These are phyloP conservation scores for Dryas iulia DNA, from an alignment of 1,140 invertebrate genomes.

Conservation along the genomic window DNA sequence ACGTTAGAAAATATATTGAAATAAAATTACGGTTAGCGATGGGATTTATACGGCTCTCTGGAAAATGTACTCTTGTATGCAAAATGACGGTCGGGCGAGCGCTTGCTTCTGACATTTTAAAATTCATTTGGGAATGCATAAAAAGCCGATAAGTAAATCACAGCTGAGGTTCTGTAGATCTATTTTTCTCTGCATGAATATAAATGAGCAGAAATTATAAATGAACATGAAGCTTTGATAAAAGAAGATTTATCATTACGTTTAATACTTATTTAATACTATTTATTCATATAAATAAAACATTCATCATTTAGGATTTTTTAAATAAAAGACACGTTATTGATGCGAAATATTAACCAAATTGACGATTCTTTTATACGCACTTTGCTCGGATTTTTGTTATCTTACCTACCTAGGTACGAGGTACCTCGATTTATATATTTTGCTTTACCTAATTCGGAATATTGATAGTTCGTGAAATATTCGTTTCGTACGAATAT, in stretches of 20 bases:
- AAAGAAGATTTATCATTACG: constrained; percentile 3
- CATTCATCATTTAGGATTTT: too few species aligned
- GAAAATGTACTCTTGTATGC: constrained; percentile 9
- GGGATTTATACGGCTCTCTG: constrained; percentile 4
- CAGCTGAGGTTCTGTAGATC: neutral
- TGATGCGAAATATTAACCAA: too few species aligned
- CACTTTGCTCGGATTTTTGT: too few species aligned
- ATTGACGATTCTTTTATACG: too few species aligned
- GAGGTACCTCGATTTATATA: too few species aligned
- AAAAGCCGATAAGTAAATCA: constrained; percentile 7
- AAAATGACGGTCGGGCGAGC: constrained; percentile 8
- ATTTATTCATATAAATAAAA: neutral
- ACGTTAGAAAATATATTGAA: constrained; percentile 3
- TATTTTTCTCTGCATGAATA: constrained; percentile 6
- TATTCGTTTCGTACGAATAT: too few species aligned
- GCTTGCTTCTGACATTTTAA: constrained; percentile 12
- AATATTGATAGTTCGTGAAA: too few species aligned
- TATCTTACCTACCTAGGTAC: too few species aligned
- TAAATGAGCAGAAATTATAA: constrained; percentile 1
- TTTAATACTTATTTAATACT: neutral
- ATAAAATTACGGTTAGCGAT: neutral
- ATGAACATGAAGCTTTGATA: neutral
- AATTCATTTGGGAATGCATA: constrained; percentile 9
- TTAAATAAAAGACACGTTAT: too few species aligned
- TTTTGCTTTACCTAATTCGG: too few species aligned